phyloP scores from a whole-genome alignment of 1,140 invertebrate species.

The Temnothorax longispinosus region DNA sequence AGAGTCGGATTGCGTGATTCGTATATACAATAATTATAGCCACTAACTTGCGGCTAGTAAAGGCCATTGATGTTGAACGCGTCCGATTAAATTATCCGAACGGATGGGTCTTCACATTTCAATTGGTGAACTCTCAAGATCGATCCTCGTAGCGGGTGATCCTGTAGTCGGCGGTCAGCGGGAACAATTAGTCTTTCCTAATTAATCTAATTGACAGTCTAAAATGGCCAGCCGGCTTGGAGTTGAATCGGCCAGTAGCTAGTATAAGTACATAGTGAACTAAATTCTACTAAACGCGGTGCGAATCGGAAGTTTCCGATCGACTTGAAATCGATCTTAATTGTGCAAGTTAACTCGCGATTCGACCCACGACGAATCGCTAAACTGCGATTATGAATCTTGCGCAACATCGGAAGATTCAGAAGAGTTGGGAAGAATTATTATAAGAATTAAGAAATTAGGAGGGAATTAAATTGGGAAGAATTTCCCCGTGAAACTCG shows the following conservation, averaged over 20 bases:
- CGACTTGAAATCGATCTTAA: slow-evolving; percentile 9
- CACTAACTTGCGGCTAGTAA: slow-evolving; percentile 6
- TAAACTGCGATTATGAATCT: slow-evolving; percentile 7
- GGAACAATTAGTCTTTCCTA: slow-evolving; percentile 67
- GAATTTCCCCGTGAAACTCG: neutral
- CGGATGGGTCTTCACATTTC: slow-evolving; percentile 32
- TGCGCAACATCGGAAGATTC: neutral
- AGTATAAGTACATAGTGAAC: neutral
- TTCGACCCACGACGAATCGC: neutral
- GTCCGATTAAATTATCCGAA: slow-evolving; percentile 26
- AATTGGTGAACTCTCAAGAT: slow-evolving; percentile 23
- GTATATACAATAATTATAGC: slow-evolving; percentile 43
- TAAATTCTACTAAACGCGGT: neutral
- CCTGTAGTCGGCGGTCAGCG: slow-evolving; percentile 22
- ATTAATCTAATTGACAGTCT: slow-evolving; percentile 68
- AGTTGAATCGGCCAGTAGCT: slow-evolving; percentile 36
- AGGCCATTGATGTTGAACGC: neutral
- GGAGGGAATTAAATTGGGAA: neutral
- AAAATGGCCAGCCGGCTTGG: slow-evolving; percentile 21
- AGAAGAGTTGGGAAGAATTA: neutral
- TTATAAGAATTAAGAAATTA: neutral
- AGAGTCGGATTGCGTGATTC: slow-evolving; percentile 7
- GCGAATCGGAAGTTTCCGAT: neutral
- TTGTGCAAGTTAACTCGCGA: slow-evolving; percentile 23
- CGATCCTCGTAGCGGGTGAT: slow-evolving; percentile 21